Percentiles rank a stretch among this genome's conserved stretches.
Evolutionary conservation across 2,113 vertebrate species (phyloP).

Genomic region (Pomatorhinus ruficollis): DNA sequence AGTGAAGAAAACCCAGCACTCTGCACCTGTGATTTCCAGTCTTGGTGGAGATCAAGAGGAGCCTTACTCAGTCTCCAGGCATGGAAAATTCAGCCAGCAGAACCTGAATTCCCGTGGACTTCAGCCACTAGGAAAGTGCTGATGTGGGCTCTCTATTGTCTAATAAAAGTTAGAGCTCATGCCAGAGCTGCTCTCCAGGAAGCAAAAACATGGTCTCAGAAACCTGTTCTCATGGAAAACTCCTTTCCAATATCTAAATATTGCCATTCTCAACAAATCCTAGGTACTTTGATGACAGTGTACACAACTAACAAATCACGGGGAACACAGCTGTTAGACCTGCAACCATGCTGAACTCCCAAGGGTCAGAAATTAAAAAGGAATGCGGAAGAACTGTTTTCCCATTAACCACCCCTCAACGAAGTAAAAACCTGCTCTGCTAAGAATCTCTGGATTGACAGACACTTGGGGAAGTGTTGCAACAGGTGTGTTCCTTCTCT

Average conservation of each 20-base stretch:
- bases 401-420: neutral
- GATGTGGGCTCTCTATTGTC: neutral
- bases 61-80: slow-evolving; percentile 17
- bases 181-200: neutral
- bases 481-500: neutral
- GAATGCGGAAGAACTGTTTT: neutral
- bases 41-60: neutral
- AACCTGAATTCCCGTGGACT: slow-evolving; percentile 25
- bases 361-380: neutral
- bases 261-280: neutral
- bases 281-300: neutral
- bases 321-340: neutral
- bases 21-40: neutral
- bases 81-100: neutral
- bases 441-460: neutral
- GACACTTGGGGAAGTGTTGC: neutral
- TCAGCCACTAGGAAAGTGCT: fast-evolving
- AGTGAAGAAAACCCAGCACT: neutral
- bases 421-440: neutral
- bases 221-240: neutral
- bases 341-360: neutral
- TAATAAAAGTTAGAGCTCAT: neutral
- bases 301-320: neutral
- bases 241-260: neutral
- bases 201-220: neutral